A percentile compares a stretch with the other conserved stretches of the same genome.
These are phyloP conservation scores for Limnephilus rhombicus DNA, from an alignment of 2,888 invertebrate genomes.

Conservation along the genomic window DNA sequence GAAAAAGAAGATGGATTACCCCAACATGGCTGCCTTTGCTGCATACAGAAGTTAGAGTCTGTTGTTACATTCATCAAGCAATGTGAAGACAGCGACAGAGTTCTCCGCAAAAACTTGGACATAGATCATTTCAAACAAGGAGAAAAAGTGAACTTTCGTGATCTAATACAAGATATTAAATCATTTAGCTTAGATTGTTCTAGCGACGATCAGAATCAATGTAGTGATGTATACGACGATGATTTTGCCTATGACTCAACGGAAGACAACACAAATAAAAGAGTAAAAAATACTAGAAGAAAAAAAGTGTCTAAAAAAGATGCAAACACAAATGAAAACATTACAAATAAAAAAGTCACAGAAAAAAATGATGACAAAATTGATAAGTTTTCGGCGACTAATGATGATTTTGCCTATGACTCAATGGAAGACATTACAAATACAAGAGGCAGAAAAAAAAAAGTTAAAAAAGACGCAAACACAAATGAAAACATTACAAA, in stretches of 20 bases:
- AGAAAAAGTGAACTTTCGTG: background rate
- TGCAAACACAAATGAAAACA: background rate
- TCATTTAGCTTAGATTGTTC: slow-evolving; percentile 2
- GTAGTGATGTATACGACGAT: background rate
- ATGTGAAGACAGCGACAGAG: slow-evolving; percentile 47
- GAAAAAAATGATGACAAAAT: too few species aligned
- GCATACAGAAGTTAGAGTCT: slow-evolving; percentile 40
- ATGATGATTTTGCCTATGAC: background rate
- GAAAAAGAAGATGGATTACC: slow-evolving; percentile 53
- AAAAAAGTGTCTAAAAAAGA: background rate
- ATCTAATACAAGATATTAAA: slow-evolving; percentile 9
- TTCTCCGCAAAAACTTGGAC: slow-evolving; percentile 37
- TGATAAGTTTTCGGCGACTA: background rate
- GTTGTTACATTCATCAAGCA: slow-evolving; percentile 45
- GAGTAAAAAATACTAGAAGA: background rate
- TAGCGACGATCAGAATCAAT: background rate
- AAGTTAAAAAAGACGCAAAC: background rate
- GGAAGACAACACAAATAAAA: background rate
- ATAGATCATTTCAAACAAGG: background rate
- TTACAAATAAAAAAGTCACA: too few species aligned
- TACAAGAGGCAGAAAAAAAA: background rate
- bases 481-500: background rate
- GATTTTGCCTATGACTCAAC: background rate
- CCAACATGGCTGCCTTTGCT: slow-evolving; percentile 37
- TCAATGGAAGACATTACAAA: background rate